Evolutionary conservation across 1,140 invertebrate genomes (phyloP), one percentile per base, ranked within the genome.

Genomic region (Druon quercuslanigerum): DNA sequence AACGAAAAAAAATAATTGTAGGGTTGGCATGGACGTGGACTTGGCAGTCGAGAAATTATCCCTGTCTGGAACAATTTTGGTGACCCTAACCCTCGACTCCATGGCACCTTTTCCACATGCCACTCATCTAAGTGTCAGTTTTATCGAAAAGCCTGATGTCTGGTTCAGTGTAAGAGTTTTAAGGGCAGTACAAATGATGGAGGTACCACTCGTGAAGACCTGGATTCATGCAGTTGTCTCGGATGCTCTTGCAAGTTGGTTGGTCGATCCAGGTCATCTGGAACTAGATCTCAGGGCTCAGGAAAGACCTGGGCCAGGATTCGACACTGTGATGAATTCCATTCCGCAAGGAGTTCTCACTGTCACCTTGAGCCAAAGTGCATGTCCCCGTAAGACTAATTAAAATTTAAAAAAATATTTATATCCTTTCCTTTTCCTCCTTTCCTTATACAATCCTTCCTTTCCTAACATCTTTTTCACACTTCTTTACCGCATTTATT

Each of bases 221-320:
- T 93, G 93, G 93, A 91, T 93, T 70, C 92, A 93, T 78, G 91
- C 91, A 14, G 90, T 93, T 25, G 92, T 93, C 3, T 92, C 92
- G 80, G 93, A 93, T 74, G 92, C 92, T 20, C 79, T 93, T n/a
- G 90, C 90, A n/a, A 92, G 87, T 79, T 92, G 92, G 74, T 87
- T 93, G 79, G 93, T 93, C 40, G 92, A 93, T 82, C 93, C 93
- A 3, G 92, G 92, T 4, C 91, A 92, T 75, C 77, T 93, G 13
- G 92, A 93, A 73, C 77, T 93, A 52, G 88, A 91, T 72, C 81
- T 93, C 7, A 85, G 89, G 50, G 89, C 90, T 14, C 87, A 82
- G 4, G 92, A 92, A 51, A 86, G 91, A 73, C 87, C 92, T 3
- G 87, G 90, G 5, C 90, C 91, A 6, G 85, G 75, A 56, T 82